These are phyloP conservation scores for Myotis lucifugus DNA, from an alignment of 2,113 vertebrate species.

Conservation along the genomic window DNA sequence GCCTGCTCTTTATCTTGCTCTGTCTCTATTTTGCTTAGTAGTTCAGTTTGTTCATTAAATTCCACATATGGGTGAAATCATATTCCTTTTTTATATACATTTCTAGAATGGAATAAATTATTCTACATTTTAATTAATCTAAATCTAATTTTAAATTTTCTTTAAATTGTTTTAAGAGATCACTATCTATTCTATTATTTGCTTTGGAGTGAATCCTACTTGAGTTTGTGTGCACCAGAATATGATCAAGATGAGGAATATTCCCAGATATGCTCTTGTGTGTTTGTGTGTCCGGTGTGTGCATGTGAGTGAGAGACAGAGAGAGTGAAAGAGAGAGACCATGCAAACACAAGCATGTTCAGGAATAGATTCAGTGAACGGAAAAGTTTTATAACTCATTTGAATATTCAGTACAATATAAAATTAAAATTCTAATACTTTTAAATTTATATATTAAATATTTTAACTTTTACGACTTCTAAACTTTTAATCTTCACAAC, in stretches of 20 bases:
- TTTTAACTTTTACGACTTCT: not conserved
- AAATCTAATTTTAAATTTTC: not conserved
- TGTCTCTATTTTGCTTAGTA: no score
- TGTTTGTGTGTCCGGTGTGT: not conserved
- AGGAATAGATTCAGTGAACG: not conserved
- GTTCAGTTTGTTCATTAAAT: no score
- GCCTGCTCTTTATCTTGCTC: no score
- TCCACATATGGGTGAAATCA: no score
- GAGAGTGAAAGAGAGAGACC: not conserved
- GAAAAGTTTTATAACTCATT: not conserved
- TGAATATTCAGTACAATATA: not conserved
- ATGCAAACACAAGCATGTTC: not conserved
- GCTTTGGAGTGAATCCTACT: not conserved
- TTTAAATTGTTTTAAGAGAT: not conserved
- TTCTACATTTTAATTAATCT: not conserved
- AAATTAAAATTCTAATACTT: not conserved
- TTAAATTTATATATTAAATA: not conserved
- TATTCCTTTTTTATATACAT: not conserved
- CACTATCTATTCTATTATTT: not conserved
- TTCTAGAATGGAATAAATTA: not conserved
- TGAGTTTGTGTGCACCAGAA: not conserved
- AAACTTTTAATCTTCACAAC: not conserved
- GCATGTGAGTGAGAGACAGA: not conserved
- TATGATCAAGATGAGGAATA: not conserved
- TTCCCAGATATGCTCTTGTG: not conserved